Conservation (phyloP, 2,888 invertebrate genomes). For the Tipula confusa region DNA sequence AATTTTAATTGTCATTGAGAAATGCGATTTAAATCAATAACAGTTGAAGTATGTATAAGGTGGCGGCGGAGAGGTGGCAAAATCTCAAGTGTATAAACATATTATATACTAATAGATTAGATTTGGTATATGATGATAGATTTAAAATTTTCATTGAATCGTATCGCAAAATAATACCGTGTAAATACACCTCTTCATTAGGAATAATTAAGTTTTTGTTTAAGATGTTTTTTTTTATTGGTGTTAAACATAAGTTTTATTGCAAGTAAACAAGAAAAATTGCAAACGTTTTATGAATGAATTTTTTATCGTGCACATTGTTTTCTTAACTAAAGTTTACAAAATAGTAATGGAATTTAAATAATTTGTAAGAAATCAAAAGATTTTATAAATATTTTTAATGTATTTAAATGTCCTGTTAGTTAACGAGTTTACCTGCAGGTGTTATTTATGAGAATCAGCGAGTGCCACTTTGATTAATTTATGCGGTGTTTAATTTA, state of each 20-base stretch:
- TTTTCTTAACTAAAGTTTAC: not conserved
- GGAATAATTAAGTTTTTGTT: not conserved
- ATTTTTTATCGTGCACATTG: not conserved
- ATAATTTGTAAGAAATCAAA: not conserved
- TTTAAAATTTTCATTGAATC: not conserved
- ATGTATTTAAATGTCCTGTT: not conserved
- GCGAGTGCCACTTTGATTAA: not conserved
- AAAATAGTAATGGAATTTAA: not conserved
- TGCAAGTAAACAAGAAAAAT: not conserved
- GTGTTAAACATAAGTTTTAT: not conserved
- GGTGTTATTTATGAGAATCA: not conserved
- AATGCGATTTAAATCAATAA: not conserved
- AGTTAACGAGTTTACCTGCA: not conserved
- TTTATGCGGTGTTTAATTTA: not conserved
- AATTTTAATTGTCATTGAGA: not conserved
- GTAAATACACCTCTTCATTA: not conserved
- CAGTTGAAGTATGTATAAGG: not conserved
- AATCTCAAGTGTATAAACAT: not conserved
- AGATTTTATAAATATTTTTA: not conserved
- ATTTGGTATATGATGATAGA: not conserved
- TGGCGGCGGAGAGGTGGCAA: not conserved
- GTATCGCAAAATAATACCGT: not conserved
- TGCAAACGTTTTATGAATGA: not conserved
- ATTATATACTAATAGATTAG: not conserved
- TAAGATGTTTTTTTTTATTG: not conserved